A percentile compares a stretch with the other conserved stretches of the same genome.
phyloP scores from a whole-genome alignment of 2,797 vertebrate genomes.

The Gymnodraco acuticeps region DNA sequence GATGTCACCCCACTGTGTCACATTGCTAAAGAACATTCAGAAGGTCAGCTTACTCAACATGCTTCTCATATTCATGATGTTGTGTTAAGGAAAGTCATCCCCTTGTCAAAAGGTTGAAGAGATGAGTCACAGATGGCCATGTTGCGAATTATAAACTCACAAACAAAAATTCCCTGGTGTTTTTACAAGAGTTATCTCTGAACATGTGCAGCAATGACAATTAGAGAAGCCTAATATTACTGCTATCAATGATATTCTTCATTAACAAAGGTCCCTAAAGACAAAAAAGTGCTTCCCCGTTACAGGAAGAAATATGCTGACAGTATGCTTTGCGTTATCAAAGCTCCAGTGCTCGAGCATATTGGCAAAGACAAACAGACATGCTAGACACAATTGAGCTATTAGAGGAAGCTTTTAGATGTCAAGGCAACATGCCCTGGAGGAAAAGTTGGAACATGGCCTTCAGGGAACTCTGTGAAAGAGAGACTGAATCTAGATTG shows the following conservation, averaged over 20 bases:
- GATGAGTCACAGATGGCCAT: conserved; percentile 45
- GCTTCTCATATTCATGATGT: conserved; percentile 47
- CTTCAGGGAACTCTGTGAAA: conserved; percentile 59
- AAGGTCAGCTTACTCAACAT: conserved; percentile 56
- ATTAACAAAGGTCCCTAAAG: conserved; percentile 40
- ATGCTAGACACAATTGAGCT: conserved; percentile 68
- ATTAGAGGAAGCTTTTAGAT: conserved; percentile 68
- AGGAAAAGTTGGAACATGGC: conserved; percentile 58
- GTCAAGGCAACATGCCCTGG: conserved; percentile 57
- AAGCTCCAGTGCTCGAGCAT: conserved; percentile 66
- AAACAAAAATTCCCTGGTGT: conserved; percentile 8
- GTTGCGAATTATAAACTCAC: conserved; percentile 25
- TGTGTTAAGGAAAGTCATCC: conserved; percentile 52
- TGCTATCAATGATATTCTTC: conserved; percentile 23
- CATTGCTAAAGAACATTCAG: conserved; percentile 52
- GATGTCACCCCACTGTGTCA: conserved; percentile 53
- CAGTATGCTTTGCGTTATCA: conserved; percentile 60
- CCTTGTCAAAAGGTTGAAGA: conserved; percentile 50
- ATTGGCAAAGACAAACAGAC: conserved; percentile 70
- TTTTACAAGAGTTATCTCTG: conserved; percentile 1
- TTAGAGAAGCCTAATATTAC: conserved; percentile 13
- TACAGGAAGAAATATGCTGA: conserved; percentile 41
- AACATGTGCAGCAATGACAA: conserved; percentile 8
- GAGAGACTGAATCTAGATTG: conserved; percentile 47
- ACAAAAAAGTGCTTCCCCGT: conserved; percentile 19